Conservation (phyloP, 2,888 invertebrate genomes). For the Meliscaeva auricollis region DNA sequence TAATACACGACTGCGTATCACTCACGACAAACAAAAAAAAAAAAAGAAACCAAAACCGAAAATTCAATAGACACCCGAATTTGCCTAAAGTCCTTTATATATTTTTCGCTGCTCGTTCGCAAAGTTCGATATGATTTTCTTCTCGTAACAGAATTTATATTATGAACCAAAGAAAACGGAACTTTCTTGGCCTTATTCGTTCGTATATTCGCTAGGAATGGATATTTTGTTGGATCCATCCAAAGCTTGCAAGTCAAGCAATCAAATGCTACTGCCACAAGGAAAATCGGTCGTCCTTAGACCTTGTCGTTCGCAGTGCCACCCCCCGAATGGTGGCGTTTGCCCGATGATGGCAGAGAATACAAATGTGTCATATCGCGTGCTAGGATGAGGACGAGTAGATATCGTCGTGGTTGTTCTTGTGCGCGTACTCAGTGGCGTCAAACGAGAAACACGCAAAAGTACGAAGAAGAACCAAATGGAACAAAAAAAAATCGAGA, state of each 20-base stretch:
- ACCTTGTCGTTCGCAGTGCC: conserved; percentile 55
- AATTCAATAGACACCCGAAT: conserved; percentile 70
- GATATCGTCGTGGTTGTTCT: conserved; percentile 54
- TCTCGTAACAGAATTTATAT: conserved; percentile 21
- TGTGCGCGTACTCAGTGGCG: conserved; percentile 74
- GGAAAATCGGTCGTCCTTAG: conserved; percentile 53
- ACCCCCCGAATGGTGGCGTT: conserved; percentile 60
- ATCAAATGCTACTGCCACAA: conserved; percentile 71
- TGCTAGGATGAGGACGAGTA: conserved; percentile 58
- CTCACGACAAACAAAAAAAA: conserved; percentile 50
- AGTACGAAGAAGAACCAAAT: conserved; percentile 26
- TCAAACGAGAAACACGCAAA: conserved; percentile 69
- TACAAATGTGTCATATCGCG: conserved; percentile 73
- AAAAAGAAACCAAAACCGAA: conserved; percentile 47
- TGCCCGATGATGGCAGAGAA: conserved; percentile 24
- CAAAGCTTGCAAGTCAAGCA: conserved; percentile 74
- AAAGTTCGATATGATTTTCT: conserved; percentile 41
- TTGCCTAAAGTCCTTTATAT: conserved; percentile 56
- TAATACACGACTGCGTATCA: conserved; percentile 73
- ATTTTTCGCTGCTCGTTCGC: neutral
- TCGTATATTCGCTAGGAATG: neutral
- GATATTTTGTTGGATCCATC: conserved; percentile 36
- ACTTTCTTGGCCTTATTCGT: conserved; percentile 38
- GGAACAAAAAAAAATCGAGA: conserved; percentile 13
- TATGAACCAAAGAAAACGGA: conserved; percentile 45